Conservation (phyloP, 2,797 vertebrate genomes). For the Scarus forsteni region DNA sequence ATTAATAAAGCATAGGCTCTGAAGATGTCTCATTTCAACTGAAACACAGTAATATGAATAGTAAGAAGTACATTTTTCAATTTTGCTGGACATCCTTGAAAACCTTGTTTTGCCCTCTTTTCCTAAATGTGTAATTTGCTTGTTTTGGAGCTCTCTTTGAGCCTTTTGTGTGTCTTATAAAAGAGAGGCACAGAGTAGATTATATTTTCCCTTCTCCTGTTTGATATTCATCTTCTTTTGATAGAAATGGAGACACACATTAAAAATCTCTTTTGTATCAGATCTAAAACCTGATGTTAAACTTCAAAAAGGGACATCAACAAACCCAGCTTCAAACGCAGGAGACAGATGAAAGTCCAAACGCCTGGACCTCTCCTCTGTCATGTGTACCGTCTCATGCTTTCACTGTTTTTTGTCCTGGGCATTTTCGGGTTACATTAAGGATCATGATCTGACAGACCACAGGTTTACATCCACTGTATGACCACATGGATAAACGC, state of each 20-base stretch:
- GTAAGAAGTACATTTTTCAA: too few relatives aligned
- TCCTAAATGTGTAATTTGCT: too few relatives aligned
- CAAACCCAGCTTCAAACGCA: background rate
- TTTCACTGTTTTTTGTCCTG: background rate
- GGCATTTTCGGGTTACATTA: background rate
- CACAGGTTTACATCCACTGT: background rate
- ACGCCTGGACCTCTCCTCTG: constrained; percentile 7
- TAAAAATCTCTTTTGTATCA: background rate
- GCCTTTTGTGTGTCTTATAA: too few relatives aligned
- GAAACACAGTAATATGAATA: too few relatives aligned
- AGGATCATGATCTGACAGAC: background rate
- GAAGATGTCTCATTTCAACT: too few relatives aligned
- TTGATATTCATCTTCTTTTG: too few relatives aligned
- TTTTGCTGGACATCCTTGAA: too few relatives aligned
- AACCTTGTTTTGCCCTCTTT: too few relatives aligned
- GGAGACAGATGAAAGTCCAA: constrained; percentile 15
- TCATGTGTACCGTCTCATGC: background rate
- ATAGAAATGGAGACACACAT: background rate
- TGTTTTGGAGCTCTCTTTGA: too few relatives aligned
- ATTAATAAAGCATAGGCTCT: too few relatives aligned
- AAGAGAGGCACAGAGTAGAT: too few relatives aligned
- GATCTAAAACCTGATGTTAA: background rate
- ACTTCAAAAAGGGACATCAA: constrained; percentile 3
- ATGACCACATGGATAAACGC: background rate
- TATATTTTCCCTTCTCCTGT: too few relatives aligned